phyloP scores from a whole-genome alignment of 2,113 vertebrate genomes.

The Protomyctophum bolini region DNA sequence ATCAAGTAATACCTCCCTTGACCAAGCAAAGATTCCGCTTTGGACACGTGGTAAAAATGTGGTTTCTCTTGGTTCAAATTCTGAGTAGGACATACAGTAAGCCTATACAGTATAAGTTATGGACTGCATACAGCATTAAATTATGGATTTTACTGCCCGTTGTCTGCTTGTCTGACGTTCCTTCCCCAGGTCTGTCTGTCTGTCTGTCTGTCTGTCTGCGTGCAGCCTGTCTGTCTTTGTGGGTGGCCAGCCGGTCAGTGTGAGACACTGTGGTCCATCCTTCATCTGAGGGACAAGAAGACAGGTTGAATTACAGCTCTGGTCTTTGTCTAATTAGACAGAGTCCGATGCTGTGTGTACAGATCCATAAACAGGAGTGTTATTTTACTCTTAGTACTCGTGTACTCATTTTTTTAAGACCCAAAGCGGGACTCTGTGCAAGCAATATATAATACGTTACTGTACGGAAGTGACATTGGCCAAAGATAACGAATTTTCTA shows the following conservation, averaged over 20 bases:
- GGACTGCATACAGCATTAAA: too few relatives aligned
- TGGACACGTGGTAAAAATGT: too few relatives aligned
- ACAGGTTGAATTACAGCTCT: slow-evolving; percentile 48
- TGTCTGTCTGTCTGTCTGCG: slow-evolving; percentile 17
- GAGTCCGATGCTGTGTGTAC: slow-evolving; percentile 43
- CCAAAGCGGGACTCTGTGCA: too few relatives aligned
- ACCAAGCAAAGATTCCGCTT: too few relatives aligned
- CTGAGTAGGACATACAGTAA: too few relatives aligned
- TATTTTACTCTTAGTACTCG: not conserved
- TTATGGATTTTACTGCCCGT: too few relatives aligned
- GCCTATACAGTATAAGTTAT: too few relatives aligned
- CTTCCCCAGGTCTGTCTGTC: not conserved
- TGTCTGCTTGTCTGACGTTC: not conserved
- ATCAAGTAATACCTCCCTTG: too few relatives aligned
- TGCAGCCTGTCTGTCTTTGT: slow-evolving; percentile 24
- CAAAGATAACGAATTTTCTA: too few relatives aligned
- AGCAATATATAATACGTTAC: too few relatives aligned
- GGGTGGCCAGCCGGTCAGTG: slow-evolving; percentile 57
- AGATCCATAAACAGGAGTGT: slow-evolving; percentile 49
- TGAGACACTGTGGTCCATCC: slow-evolving; percentile 51
- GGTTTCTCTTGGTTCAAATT: too few relatives aligned
- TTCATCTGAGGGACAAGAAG: slow-evolving; percentile 47
- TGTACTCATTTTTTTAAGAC: not conserved
- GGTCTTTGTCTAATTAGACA: slow-evolving; percentile 53
- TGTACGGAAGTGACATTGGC: too few relatives aligned